Base-by-base conservation (phyloP, 35 echinoderm and acorn worm genomes). In the Lytechinus variegatus region DNA sequence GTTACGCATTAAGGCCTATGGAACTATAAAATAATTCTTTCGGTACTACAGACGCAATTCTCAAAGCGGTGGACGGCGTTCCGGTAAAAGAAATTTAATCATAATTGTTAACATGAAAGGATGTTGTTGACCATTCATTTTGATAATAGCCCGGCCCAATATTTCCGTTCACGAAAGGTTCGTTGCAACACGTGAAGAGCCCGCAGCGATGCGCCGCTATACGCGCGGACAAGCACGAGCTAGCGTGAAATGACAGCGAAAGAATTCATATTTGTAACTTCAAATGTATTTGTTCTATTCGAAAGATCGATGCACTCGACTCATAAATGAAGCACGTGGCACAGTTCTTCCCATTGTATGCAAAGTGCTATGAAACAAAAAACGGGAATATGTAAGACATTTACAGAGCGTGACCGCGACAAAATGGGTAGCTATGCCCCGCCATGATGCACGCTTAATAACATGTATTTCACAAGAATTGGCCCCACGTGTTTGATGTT, bases 121-220 rank as follows among this genome's bases (percentile, higher is more conserved):
- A 4, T n/a, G 66, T 44, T 44, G 33, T 44, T 44, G 33, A 44
- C 33, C 33, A 44, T 44, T 2, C 33, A 44, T 44, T 44, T 44
- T 44, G 0, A 0, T 0, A 2, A 44, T 44, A 44, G 33, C 33
- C 33, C 2, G 33, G 33, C 33, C 33, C 33, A 44, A 44, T 44
- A 2, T 44, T 44, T 44, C 33, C 6, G 16, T 24, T 79, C 66
- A 21, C 24, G 7, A 79, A 79, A 79, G 21, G 66, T 79, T 8
- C 66, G n/a, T 79, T n/a, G 66, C 66, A 79, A 79, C 66, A 79
- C 66, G 66, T 79, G 66, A 79, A 79, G 14, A 79, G 66, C 66
- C 66, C 66, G 66, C 19, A 79, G 66, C 66, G 19, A 79, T 79
- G 19, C 66, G 66, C 19, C 19, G 66, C 66, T 79, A 79, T 79